Conservation (phyloP, 2,888 invertebrate genomes). For the Lomographa bimaculata region DNA sequence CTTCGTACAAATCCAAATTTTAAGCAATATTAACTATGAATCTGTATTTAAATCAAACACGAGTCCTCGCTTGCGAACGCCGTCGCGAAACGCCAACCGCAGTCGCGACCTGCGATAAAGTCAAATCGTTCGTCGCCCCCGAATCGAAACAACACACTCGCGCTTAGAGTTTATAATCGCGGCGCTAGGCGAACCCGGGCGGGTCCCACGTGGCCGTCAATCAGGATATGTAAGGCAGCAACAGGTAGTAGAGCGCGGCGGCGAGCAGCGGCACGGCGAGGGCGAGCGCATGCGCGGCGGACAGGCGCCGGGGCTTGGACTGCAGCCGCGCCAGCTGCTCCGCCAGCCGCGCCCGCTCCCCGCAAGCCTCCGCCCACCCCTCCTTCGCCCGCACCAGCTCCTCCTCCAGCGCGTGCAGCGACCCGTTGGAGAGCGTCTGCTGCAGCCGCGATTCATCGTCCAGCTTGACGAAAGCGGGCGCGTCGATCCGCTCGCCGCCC, state of each 20-base stretch:
- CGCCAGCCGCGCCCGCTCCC: constrained; percentile 84
- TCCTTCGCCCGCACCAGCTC: constrained; percentile 89
- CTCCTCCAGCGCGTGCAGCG: constrained; percentile 87
- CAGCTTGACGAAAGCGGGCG: constrained; percentile 51
- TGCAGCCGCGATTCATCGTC: constrained; percentile 59
- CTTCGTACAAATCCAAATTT: too few relatives aligned
- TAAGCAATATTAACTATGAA: too few relatives aligned
- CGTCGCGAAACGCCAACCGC: too few relatives aligned
- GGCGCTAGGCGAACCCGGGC: constrained; percentile 70
- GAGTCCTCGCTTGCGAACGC: too few relatives aligned
- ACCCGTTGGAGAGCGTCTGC: constrained; percentile 72
- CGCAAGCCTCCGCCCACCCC: constrained; percentile 86
- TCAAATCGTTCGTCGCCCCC: constrained; percentile 39
- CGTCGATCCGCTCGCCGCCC: constrained; percentile 39
- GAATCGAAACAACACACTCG: constrained; percentile 40
- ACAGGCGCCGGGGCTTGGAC: constrained; percentile 81
- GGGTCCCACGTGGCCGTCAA: constrained; percentile 84
- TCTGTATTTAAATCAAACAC: too few relatives aligned
- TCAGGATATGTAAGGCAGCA: constrained; percentile 85
- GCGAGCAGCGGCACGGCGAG: constrained; percentile 80
- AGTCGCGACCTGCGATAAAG: too few relatives aligned
- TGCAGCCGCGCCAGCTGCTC: constrained; percentile 82
- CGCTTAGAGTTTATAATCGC: too few relatives aligned
- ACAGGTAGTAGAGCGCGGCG: constrained; percentile 84
- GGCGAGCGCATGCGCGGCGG: constrained; percentile 77